Conservation (phyloP, 2,113 vertebrate species). For the Corapipo altera region DNA sequence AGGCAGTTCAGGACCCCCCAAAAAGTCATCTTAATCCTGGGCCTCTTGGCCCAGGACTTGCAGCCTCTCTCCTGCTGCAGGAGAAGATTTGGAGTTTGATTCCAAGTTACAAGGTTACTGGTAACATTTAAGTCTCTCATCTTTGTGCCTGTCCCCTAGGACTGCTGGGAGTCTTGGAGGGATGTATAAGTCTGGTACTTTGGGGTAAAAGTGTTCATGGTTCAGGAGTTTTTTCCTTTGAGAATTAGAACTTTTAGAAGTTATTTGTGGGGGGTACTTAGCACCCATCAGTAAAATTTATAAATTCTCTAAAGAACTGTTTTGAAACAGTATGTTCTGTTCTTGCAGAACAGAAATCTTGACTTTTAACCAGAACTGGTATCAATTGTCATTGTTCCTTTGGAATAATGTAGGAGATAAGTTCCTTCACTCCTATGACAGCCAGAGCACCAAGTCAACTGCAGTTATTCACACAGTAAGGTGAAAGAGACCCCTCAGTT, state of each 20-base stretch:
- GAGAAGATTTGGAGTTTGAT: not conserved
- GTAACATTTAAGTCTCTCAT: not conserved
- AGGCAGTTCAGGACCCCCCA: not conserved
- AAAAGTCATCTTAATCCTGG: not conserved
- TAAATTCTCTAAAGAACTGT: not conserved
- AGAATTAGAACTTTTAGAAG: not conserved
- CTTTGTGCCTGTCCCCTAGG: not conserved
- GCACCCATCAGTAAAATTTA: not conserved
- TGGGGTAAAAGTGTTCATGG: not conserved
- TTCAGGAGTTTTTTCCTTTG: not conserved
- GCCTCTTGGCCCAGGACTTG: not conserved
- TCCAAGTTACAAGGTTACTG: not conserved
- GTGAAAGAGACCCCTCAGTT: not conserved
- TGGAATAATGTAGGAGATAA: not conserved
- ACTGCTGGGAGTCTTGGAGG: not conserved
- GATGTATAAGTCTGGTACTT: not conserved
- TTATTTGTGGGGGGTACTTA: not conserved
- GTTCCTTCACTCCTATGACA: not conserved
- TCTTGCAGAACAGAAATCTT: not conserved
- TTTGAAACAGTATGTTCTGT: not conserved
- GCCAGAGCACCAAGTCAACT: not conserved
- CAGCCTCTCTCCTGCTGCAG: not conserved
- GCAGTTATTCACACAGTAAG: not conserved
- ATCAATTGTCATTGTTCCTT: not conserved
- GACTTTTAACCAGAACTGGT: not conserved